Base-by-base conservation (phyloP, 2,888 invertebrate species). In the Heliconius charithonia region DNA sequence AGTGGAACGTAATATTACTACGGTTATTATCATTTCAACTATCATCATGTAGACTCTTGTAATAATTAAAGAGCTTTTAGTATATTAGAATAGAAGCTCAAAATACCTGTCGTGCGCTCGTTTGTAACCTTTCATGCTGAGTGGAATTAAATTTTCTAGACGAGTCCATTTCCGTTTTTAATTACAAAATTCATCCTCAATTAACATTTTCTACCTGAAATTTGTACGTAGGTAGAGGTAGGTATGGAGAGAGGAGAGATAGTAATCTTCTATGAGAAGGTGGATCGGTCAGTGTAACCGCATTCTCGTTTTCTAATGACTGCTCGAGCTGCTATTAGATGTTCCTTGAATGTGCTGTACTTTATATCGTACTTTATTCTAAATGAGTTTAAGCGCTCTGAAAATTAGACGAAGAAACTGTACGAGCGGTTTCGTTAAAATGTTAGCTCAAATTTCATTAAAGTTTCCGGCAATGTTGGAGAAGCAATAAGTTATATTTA, bases 251-350 rank as follows among this genome's bases (percentile, higher is more conserved):
- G 51, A 51, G 22, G 51, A 51, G 22, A 29, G 56, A 70, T 72
- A 66, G 72, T 77, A 65, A 77, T 51, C 65, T 72, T 70, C 74
- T 41, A 37, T 37, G 63, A 63, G 63, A 73, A 22, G 63, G 41
- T 63, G 72, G 62, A 73, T 75, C 73, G 79, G 76, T 63, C 76
- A 77, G 67, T 25, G 45, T 56, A 66, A 75, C 79, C 79, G 69
- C 79, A 77, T 70, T 41, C 76, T 76, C 78, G 63, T 78, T 71
- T 73, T 78, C 78, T 78, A 80, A 78, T 69, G 76, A 80, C 75
- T 78, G 79, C 74, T 80, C 45, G 45, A 80, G 69, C 75, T 71
- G 29, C 76, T 71, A 66, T 63, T 77, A 70, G 70, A 56, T 56
- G 77, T 80, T 32, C n/a, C 77, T 71, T 59, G 56, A 66, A 59